Percentiles rank a stretch among this genome's conserved stretches.
phyloP scores from a whole-genome alignment of 2,113 vertebrate species.

The Ophthalmolycus amberensis region DNA sequence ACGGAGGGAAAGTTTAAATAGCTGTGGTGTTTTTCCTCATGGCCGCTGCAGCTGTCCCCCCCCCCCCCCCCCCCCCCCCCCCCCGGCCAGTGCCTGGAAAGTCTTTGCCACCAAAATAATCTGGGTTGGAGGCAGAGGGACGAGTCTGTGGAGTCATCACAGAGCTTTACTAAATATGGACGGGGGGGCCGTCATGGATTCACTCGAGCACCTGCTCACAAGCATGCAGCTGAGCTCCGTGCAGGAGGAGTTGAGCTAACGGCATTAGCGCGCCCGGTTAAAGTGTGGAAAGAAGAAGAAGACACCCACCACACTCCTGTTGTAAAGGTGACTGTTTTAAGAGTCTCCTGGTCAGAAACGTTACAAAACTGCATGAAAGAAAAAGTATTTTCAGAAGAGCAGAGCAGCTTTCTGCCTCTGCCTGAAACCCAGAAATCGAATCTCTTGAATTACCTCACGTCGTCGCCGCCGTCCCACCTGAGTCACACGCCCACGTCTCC shows the following conservation, averaged over 20 bases:
- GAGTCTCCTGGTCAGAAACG: not conserved
- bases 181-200: conserved; percentile 34
- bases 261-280: not conserved
- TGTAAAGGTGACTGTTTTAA: not conserved
- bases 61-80: conserved; percentile 1
- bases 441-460: not conserved
- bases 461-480: not conserved
- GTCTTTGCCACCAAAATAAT: conserved; percentile 78
- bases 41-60: conserved; percentile 79
- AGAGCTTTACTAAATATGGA: conserved; percentile 79
- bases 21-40: conserved; percentile 55
- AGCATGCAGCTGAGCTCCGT: not conserved
- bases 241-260: not conserved
- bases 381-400: not conserved
- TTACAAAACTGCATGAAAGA: not conserved
- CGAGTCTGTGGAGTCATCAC: conserved; percentile 38
- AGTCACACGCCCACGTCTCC: not conserved
- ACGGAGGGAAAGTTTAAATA: conserved; percentile 80
- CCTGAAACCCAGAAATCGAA: not conserved
- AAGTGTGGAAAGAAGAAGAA: not conserved
- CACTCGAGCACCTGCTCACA: conserved; percentile 37
- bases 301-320: not conserved
- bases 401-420: not conserved
- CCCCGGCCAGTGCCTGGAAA: conserved; percentile 55
- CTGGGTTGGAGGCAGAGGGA: conserved; percentile 50